Evolutionary conservation across 2,113 vertebrate species (phyloP), one percentile per base, ranked within the genome.

Genomic region (Abramis brama): DNA sequence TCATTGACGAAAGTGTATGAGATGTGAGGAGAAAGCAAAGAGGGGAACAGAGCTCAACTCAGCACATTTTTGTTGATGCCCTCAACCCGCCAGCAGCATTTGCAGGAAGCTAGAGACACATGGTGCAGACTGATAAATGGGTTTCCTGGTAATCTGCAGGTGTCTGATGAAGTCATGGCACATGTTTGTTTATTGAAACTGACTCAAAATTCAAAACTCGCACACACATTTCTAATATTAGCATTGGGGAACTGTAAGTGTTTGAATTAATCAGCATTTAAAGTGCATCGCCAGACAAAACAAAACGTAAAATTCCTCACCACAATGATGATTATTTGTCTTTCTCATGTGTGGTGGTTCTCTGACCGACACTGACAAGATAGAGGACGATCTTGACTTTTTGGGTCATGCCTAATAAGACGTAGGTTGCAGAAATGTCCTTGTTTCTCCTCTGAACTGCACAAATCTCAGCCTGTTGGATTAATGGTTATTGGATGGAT

Each of bases 401-500:
- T 45, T 17, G 4, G 9, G 39, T 36, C 25, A 21, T 73, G 43
- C 30, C 82, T 85, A 64, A 76, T 23, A 85, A 84, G 79, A 78
- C 71, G 84, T 36, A 39, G 57, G 2, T 43, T 55, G 4, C 9
- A 43, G 33, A 23, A 85, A 71, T 43, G 55, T 81, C 64, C 71
- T 82, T 86, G 84, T 71, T 25, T 71, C 13, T 76, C 33, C 23
- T 66, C 66, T 52, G 57, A 82, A 70, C 27, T 11, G 8, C 47
- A 59, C 73, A 50, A 79, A 84, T 75, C 60, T 43, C 71, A 36
- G 4, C 52, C 64, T 84, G 13, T 23, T 77, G 83, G 85, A 89
- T 89, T 78, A 86, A 78, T 83, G 85, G 82, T 86, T 87, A 82
- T 50, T 78, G 59, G 64, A 74, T 19, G 52, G 30, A 74, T 75